Base-by-base conservation (phyloP, 2,888 invertebrate genomes). In the Anticlea derivata region DNA sequence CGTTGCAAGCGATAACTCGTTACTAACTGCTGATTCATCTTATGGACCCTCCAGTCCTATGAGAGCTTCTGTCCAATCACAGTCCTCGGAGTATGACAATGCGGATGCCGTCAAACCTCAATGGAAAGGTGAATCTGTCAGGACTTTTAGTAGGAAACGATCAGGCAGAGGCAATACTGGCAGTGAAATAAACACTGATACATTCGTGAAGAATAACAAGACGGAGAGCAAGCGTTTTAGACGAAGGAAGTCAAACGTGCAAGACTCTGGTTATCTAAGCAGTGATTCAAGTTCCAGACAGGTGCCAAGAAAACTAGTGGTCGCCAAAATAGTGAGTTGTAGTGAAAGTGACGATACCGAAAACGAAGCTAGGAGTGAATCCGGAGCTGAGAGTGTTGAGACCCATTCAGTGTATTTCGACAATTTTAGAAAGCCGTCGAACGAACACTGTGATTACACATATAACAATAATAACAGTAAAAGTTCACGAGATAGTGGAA, bases 331-430 rank as follows among this genome's bases (percentile, higher is more conserved):
- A 63, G 77, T 91, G 64, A 92, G 93, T 83, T 92, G 93, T 67
- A 93, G 95, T 80, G 95, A 93, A 69, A 95, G 95, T 55, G 96
- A 95, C 55, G 96, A 96, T 73, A 95, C 94, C n/a, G 92, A 94
- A 55, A 94, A 94, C 26, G 96, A 96, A 72, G 96, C 95, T 5
- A 93, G 95, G 57, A 96, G 96, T 84, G 96, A 96, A 84, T 96
- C 96, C 13, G 96, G 96, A 0, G 96, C 95, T 2, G 96, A 96
- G 75, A 96, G 96, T 84, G 91, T 96, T 20, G 96, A 96, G 70
- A 96, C 96, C 0, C 96, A 96, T 83, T 96, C 96, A 2, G 96
- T 96, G 29, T 95, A 96, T 74, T 96, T 96, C 68, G 96, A 95
- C 37, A 95, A 94, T 75, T 94, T 94, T 68, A 86, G 94, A 53